phyloP scores from a whole-genome alignment of 2,888 invertebrate genomes.

The Glyphotaelius pellucidus region DNA sequence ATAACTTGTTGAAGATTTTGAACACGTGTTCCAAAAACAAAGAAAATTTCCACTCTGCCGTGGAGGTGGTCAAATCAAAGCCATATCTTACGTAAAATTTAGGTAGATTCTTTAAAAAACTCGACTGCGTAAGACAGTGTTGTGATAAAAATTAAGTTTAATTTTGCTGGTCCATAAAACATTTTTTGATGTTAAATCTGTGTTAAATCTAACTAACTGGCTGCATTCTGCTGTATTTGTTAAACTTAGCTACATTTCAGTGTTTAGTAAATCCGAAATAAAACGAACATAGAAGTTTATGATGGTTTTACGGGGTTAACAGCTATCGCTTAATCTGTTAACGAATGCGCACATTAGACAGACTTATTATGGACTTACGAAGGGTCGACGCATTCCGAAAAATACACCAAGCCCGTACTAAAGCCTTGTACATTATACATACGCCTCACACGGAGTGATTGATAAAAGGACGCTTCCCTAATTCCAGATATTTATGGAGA shows the following conservation, averaged over 20 bases:
- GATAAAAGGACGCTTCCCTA: background rate
- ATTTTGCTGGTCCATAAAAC: background rate
- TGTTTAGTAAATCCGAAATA: background rate
- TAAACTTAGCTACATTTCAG: background rate
- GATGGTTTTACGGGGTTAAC: background rate
- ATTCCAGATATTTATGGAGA: background rate
- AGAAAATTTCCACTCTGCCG: too few species aligned
- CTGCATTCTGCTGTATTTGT: background rate
- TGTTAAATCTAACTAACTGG: background rate
- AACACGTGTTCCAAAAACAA: too few species aligned
- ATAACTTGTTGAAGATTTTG: too few species aligned
- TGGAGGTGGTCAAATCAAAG: too few species aligned
- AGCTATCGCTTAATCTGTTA: background rate
- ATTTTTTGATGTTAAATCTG: background rate
- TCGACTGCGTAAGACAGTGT: too few species aligned
- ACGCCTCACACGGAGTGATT: background rate
- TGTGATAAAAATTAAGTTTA: background rate
- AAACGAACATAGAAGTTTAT: background rate
- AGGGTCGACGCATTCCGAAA: slow-evolving; percentile 12
- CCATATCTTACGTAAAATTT: too few species aligned
- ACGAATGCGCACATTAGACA: slow-evolving; percentile 4
- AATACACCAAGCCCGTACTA: background rate
- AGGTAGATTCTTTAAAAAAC: background rate
- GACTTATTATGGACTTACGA: slow-evolving; percentile 6
- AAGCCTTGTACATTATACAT: background rate